Base-by-base conservation (phyloP, 2,113 vertebrate species). In the Kobus ellipsiprymnus region DNA sequence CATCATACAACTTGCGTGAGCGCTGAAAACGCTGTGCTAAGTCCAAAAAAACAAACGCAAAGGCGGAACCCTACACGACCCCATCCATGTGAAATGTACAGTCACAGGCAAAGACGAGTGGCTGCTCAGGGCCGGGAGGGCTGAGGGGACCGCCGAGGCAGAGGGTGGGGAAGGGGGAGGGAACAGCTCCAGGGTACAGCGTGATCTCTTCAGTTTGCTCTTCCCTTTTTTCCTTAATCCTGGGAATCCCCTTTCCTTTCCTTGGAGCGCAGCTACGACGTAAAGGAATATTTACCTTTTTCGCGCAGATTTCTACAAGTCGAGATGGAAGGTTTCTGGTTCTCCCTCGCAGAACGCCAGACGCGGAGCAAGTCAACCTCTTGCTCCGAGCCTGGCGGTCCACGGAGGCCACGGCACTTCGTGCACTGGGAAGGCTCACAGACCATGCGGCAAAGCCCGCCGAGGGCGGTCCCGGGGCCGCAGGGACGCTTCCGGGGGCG, bases 111-210 rank as follows among this genome's bases (percentile, higher is more conserved):
- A 82, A 67, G 44, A 36, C 0, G 6, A 13, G 86, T 6, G 77
- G 48, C 25, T 27, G 36, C 59, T 30, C 3, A 57, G n/a, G 13
- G 55, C 4, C 2, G 29, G 4, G 55, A 1, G 19, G 9, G 25
- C 48, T 21, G 44, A 21, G 29, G 50, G 33, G 11, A 30, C 13
- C 9, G 19, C 10, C n/a, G 19, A 21, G n/a, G n/a, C 17, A 5
- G 9, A 7, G 14, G 25, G 33, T 16, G n/a, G 33, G 33, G 50
- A 15, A 15, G 4, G 0, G 6, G 6, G n/a, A 33, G 17, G 30
- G 33, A 46, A 17, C 13, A 10, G 55, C 27, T 27, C 29, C 36
- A 11, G 3, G 67, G 25, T 7, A 30, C 9, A 4, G 40, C 64
- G 8, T 11, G 14, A 52, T 33, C 29, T 60, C 62, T 52, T 12